Base-by-base conservation (phyloP, 2,113 vertebrate genomes). In the Protobothrops flavoviridis region DNA sequence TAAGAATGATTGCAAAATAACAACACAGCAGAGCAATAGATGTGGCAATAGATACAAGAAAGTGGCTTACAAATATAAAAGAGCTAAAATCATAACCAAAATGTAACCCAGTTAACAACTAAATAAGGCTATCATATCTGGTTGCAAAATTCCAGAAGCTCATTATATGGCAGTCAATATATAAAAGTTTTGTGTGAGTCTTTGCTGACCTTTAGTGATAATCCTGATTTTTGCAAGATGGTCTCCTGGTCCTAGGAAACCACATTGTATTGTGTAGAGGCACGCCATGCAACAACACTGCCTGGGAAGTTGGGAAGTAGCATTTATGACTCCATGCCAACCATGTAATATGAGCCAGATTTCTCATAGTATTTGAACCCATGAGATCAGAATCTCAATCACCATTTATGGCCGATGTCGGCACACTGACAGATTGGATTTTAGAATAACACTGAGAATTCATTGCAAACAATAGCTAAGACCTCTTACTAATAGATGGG, bases 341-440 rank as follows among this genome's bases (percentile, higher is more conserved):
- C 61, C 56, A 64, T 23, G 64, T 93, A 85, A 93, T 85, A 64
- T 33, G 15, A 56, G 39, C 81, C 89, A 93, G 92, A 55, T 50
- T 87, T 64, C 56, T 50, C 48, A 8, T 50, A 50, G 48, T 50
- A 50, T 50, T 50, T 50, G 48, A 50, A 50, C 48, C 48, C 74
- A 64, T n/a, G 61, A n/a, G 12, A 92, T 57, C 92, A 91, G 33
- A 50, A 29, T 94, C 85, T 53, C 92, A 24, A 52, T 81, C 56
- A 43, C 74, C 81, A 90, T 90, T 93, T 61, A 93, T 86, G 88
- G 88, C 74, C 26, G 21, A n/a, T 86, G n/a, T 61, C 33, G 61
- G 45, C 50, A 64, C 26, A 20, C n/a, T 50, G 56, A 61, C 89
- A 64, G 57, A 87, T 64, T 93, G 53, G 45, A 91, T 43, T 57